Percentiles rank a stretch among this genome's conserved stretches.
These are phyloP conservation scores for Macrocentrus cingulum DNA, from an alignment of 1,140 invertebrate genomes.

Conservation along the genomic window DNA sequence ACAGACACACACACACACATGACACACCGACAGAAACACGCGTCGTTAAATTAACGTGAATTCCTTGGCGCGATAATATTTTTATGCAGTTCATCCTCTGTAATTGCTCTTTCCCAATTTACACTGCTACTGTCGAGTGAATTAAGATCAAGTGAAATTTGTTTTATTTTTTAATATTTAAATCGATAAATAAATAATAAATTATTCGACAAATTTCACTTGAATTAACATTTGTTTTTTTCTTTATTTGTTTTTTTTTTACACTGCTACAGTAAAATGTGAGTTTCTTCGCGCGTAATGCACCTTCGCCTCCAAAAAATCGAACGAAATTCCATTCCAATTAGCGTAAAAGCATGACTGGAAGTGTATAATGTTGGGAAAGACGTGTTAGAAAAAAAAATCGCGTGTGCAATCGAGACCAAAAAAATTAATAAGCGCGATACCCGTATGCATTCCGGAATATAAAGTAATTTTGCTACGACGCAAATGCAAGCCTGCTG, in stretches of 20 bases:
- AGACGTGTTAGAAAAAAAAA: not conserved
- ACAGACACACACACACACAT: too few species aligned
- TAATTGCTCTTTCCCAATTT: too few species aligned
- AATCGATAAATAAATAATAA: too few species aligned
- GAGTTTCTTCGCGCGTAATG: not conserved
- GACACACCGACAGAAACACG: too few species aligned
- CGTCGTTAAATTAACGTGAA: too few species aligned
- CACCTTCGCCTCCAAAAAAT: not conserved
- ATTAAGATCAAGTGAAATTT: too few species aligned
- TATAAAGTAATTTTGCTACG: conserved; percentile 33
- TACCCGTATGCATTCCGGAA: conserved; percentile 31
- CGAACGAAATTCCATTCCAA: conserved; percentile 16
- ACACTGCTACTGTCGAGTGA: too few species aligned
- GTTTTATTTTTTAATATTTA: too few species aligned
- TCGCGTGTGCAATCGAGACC: conserved; percentile 1
- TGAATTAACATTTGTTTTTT: not conserved
- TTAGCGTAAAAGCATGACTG: conserved; percentile 14
- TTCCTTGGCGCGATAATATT: too few species aligned
- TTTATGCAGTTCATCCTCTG: too few species aligned
- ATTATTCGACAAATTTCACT: too few species aligned
- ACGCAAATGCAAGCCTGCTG: conserved; percentile 25
- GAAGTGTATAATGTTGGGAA: not conserved
- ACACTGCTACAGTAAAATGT: not conserved
- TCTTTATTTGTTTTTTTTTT: conserved; percentile 2
- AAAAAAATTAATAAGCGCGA: conserved; percentile 11